Base-by-base conservation (phyloP, 2,888 invertebrate species). In the Drosophila peninsularis region DNA sequence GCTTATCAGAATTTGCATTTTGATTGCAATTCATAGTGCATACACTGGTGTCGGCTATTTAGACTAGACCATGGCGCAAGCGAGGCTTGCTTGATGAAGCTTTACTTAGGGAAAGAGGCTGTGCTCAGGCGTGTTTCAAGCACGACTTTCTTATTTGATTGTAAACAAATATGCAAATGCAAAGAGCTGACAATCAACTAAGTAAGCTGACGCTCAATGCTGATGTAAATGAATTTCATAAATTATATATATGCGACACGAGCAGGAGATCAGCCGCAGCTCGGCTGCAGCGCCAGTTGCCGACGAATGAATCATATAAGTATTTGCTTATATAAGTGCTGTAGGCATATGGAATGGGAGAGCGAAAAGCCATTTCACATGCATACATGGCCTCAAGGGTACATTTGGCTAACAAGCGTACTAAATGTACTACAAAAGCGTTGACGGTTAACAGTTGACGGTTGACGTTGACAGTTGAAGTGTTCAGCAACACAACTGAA, bases 351-450 rank as follows among this genome's bases (percentile, higher is more conserved):
- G 27, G 45, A 19, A 32, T n/a, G 53, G 49, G 17, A 53, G 34
- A 17, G 57, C 61, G 41, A 52, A 57, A 52, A 39, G 17, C 44
- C 60, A 55, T 64, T 52, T 60, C 55, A 36, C 49, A 73, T 65
- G 42, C 67, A 64, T 39, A 64, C 78, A 60, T 50, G 58, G 69
- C 73, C 88, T 82, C 83, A 77, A 80, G 84, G 86, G 88, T 73
- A 66, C 82, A 85, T 84, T 84, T 79, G 73, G 75, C 83, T 75
- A 84, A 84, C 84, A 85, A 88, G 88, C 88, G 88, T 63, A 67
- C 86, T 88, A 84, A 84, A 84, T 85, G 88, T 70, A 58, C 57
- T 66, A 85, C 83, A 80, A 78, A 82, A 81, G 54, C 71, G 60
- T 68, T 61, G 56, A 58, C 50, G 42, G 45, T 24, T 47, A 17